A percentile compares a stretch with the other conserved stretches of the same genome.
These are phyloP conservation scores for Ichneumoninae sp. DNA, from an alignment of 2,888 invertebrate genomes.

Conservation along the genomic window DNA sequence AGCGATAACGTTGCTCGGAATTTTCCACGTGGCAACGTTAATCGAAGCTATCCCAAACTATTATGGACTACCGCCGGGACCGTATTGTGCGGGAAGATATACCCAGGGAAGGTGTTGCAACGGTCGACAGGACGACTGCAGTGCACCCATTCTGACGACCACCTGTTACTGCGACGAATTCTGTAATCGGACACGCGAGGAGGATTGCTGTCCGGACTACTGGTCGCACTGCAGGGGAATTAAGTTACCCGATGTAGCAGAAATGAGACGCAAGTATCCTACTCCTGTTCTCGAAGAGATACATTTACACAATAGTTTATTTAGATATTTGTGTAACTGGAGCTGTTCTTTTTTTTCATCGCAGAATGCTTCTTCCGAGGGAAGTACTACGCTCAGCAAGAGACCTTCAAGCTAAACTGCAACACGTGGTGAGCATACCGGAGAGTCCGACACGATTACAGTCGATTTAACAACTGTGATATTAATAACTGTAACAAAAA, in stretches of 20 bases:
- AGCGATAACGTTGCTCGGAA: constrained; percentile 54
- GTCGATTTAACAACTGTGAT: not conserved
- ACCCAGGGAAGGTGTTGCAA: constrained; percentile 88
- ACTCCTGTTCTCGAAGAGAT: not conserved
- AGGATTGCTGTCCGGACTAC: constrained; percentile 98
- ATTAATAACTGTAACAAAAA: not conserved
- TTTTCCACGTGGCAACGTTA: constrained; percentile 65
- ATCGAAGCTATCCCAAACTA: constrained; percentile 76
- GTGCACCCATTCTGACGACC: constrained; percentile 91
- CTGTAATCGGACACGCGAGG: constrained; percentile 90
- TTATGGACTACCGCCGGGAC: constrained; percentile 86
- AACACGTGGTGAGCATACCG: constrained; percentile 88
- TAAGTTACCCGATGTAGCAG: constrained; percentile 65
- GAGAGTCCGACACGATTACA: not conserved
- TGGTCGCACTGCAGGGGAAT: constrained; percentile 89
- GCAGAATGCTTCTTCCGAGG: constrained; percentile 86
- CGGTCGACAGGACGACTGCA: constrained; percentile 92
- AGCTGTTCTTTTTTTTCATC: constrained; percentile 67
- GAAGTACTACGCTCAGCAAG: constrained; percentile 85
- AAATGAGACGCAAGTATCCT: constrained; percentile 65
- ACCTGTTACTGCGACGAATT: constrained; percentile 98
- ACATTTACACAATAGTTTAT: not conserved
- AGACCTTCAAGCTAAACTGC: constrained; percentile 88
- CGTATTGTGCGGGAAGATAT: constrained; percentile 86
- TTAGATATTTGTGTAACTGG: constrained; percentile 1